Evolutionary conservation across 2,113 vertebrate genomes (phyloP), one percentile per base, ranked within the genome.

Genomic region (Dasyprocta punctata): DNA sequence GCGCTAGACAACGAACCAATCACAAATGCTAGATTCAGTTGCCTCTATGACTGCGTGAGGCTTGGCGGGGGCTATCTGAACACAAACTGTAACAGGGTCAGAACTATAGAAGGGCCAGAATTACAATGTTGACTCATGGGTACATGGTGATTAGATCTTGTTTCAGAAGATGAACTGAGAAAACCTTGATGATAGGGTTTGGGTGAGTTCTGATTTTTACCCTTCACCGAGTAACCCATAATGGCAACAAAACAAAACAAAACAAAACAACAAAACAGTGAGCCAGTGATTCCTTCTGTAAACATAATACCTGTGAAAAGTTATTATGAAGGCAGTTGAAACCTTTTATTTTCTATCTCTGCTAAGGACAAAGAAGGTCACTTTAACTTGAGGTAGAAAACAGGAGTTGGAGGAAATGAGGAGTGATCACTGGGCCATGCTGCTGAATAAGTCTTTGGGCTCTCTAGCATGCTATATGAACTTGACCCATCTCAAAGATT

Each of bases 241-340:
- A 75, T 38, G 30, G 38, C 19, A 61, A 30, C 24, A 63, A 38
- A 54, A 54, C 11, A 47, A 10, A 22, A 49, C 47, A 49, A 36
- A 41, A 52, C 52, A 52, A 52, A 52, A 52, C 52, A 52, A 52
- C 52, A 38, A 52, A 61, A 38, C 67, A 26, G 26, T 89, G 49
- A 95, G 89, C 41, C 33, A 58, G 38, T 69, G 78, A 47, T 86
- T 96, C 38, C 26, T 85, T 94, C 95, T 84, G 41, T 80, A 44
- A 33, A 80, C 52, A 17, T 17, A 73, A 54, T 44, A 52, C 20
- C 54, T 86, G 8, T 82, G n/a, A 77, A 60, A 47, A 83, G 20
- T 63, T 90, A 19, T 85, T 12, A 17, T 69, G 71, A 95, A 82
- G 20, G 17, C 49, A 58, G 0, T 19, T 54, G 94, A 47, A 41